phyloP scores from a whole-genome alignment of 2,888 invertebrate species.

The Drosophila antonietae region DNA sequence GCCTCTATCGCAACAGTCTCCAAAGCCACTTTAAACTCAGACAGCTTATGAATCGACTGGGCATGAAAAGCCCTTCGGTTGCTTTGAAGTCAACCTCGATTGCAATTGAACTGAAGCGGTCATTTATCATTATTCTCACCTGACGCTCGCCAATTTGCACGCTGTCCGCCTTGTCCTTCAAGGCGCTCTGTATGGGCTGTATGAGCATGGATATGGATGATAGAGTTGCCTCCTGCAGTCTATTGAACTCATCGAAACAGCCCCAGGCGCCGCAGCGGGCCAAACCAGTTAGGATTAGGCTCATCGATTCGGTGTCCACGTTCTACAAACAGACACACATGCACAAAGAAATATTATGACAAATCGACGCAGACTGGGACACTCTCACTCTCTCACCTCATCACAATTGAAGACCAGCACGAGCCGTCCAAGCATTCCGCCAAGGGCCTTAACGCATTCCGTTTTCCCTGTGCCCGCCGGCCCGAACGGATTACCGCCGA shows the following conservation, averaged over 20 bases:
- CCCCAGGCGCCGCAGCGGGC: conserved; percentile 99
- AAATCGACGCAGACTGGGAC: conserved; percentile 36
- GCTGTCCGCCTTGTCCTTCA: conserved; percentile 87
- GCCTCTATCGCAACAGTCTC: too few species aligned
- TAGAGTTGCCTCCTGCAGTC: conserved; percentile 96
- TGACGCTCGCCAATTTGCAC: conserved; percentile 86
- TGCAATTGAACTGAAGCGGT: conserved; percentile 8
- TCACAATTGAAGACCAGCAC: conserved; percentile 99
- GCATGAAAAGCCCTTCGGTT: not conserved
- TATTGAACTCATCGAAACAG: conserved; percentile 99
- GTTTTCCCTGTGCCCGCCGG: conserved; percentile 99
- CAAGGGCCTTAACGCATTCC: conserved; percentile 98
- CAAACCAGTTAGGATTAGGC: conserved; percentile 95
- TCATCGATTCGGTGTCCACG: conserved; percentile 97
- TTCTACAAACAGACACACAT: conserved; percentile 86
- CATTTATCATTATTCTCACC: conserved; percentile 80
- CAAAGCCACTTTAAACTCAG: not conserved
- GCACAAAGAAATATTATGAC: conserved; percentile 53
- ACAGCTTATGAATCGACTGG: not conserved
- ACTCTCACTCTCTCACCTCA: conserved; percentile 87
- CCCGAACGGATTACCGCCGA: conserved; percentile 99
- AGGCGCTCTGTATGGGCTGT: conserved; percentile 93
- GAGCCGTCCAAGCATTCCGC: conserved; percentile 94
- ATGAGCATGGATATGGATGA: conserved; percentile 98
- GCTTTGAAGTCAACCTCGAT: not conserved